A percentile compares a stretch with the other conserved stretches of the same genome.
Conservation (phyloP, 1,140 invertebrate genomes). For the Platyscapa corneri region DNA sequence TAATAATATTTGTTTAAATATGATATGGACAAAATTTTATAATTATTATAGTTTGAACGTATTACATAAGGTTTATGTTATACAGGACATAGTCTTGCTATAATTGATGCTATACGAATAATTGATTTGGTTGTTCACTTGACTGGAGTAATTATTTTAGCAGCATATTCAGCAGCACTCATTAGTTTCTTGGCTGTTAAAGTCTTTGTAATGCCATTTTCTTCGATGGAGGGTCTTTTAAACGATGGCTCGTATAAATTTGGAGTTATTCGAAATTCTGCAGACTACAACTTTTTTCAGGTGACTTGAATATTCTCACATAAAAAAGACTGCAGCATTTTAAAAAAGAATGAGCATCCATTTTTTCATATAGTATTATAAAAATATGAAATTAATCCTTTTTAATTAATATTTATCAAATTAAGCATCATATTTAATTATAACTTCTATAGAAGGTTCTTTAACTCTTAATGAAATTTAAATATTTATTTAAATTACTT, state of each 20-base stretch:
- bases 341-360: no score
- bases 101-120: constrained; percentile 64
- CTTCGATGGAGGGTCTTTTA: constrained; percentile 70
- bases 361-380: no score
- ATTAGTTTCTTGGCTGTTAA: constrained; percentile 70
- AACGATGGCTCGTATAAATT: constrained; percentile 68
- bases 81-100: constrained; percentile 63
- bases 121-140: constrained; percentile 67
- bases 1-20: no score
- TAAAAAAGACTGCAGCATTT: no score
- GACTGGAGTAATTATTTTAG: constrained; percentile 67
- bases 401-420: no score
- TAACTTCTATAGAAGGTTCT: no score
- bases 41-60: not conserved
- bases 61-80: not conserved
- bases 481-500: no score
- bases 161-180: constrained; percentile 71
- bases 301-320: constrained; percentile 53
- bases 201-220: constrained; percentile 69
- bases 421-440: no score
- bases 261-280: constrained; percentile 64
- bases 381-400: no score
- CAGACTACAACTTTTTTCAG: constrained; percentile 69
- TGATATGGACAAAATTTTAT: no score
- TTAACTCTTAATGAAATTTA: no score